phyloP scores from a whole-genome alignment of 1,140 invertebrate genomes.

The Penaeus japonicus region DNA sequence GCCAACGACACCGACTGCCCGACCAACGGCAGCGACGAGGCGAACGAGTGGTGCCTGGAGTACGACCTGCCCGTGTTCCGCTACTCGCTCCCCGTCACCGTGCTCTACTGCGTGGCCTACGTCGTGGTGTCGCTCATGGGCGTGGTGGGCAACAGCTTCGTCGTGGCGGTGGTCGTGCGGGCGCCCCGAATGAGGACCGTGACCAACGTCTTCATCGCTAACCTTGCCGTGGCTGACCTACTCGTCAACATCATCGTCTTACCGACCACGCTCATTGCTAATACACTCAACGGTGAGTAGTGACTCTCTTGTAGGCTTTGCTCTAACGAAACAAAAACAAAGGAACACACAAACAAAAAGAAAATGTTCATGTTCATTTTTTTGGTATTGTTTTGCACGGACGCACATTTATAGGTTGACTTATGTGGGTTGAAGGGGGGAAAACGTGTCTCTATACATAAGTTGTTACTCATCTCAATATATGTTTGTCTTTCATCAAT shows the following conservation, averaged over 20 bases:
- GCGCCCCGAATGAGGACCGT: conserved; percentile 66
- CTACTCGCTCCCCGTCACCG: conserved; percentile 59
- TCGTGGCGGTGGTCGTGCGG: conserved; percentile 66
- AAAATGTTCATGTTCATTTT: too few relatives aligned
- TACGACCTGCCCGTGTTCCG: conserved; percentile 55
- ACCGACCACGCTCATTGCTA: conserved; percentile 90
- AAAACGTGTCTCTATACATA: too few relatives aligned
- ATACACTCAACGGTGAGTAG: conserved; percentile 91
- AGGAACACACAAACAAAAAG: too few relatives aligned
- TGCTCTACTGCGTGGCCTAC: conserved; percentile 63
- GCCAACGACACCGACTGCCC: background rate
- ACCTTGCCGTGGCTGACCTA: conserved; percentile 92
- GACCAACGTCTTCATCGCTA: conserved; percentile 96
- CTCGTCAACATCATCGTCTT: conserved; percentile 92
- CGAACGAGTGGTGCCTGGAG: background rate
- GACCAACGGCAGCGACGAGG: background rate
- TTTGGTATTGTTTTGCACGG: too few relatives aligned
- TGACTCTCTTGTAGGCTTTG: background rate
- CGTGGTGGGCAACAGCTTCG: conserved; percentile 67
- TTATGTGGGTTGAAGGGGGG: too few relatives aligned
- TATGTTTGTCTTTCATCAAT: too few relatives aligned
- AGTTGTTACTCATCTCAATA: too few relatives aligned
- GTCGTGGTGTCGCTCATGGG: conserved; percentile 64
- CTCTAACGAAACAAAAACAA: too few relatives aligned
- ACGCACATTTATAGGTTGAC: too few relatives aligned